Percentiles rank a stretch among this genome's conserved stretches.
phyloP scores from a whole-genome alignment of 2,888 invertebrate genomes.

The Chrysolina haemoptera region DNA sequence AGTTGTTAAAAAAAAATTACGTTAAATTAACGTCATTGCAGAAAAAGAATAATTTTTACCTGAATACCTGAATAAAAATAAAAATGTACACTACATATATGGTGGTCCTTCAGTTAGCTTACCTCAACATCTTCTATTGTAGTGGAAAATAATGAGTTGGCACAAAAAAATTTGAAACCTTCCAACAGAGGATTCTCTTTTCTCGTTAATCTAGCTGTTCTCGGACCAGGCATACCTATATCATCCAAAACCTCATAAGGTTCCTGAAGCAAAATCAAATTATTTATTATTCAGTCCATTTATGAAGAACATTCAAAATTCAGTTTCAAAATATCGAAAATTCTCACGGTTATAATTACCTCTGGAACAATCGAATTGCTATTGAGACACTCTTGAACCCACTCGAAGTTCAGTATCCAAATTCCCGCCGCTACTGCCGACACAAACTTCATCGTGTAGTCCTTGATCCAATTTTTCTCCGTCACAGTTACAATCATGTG shows the following conservation, averaged over 20 bases:
- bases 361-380: slow-evolving; percentile 69
- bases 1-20: too few species aligned
- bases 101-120: neutral
- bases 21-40: too few species aligned
- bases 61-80: too few species aligned
- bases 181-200: slow-evolving; percentile 68
- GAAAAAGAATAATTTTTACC: too few species aligned
- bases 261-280: slow-evolving; percentile 63
- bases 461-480: slow-evolving; percentile 59
- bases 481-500: slow-evolving; percentile 65
- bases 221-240: slow-evolving; percentile 72
- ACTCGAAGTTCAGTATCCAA: slow-evolving; percentile 74
- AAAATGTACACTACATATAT: too few species aligned
- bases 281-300: too few species aligned
- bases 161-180: slow-evolving; percentile 72
- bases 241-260: slow-evolving; percentile 73
- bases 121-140: slow-evolving; percentile 63
- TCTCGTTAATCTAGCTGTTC: slow-evolving; percentile 69
- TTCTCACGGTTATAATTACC: slow-evolving; percentile 58
- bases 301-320: too few species aligned
- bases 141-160: slow-evolving; percentile 69
- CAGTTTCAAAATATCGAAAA: too few species aligned
- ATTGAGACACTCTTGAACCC: slow-evolving; percentile 71
- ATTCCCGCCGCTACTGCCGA: slow-evolving; percentile 73
- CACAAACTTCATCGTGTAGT: slow-evolving; percentile 72